Percentiles rank a stretch among this genome's conserved stretches.
Conservation (phyloP, 2,113 vertebrate genomes). For the Varanus salvator region DNA sequence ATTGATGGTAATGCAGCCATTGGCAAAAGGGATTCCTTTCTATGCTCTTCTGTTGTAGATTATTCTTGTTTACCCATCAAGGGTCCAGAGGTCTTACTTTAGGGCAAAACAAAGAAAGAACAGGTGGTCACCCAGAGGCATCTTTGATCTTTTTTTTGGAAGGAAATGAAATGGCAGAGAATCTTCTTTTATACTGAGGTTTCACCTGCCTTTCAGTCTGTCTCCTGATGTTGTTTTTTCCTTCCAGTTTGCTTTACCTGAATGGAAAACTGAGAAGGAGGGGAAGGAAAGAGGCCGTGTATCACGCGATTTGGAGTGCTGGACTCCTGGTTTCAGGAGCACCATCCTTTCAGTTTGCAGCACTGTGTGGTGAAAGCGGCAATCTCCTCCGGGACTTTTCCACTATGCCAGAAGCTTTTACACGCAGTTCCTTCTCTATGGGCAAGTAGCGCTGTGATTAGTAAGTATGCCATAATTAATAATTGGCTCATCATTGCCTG, state of each 20-base stretch:
- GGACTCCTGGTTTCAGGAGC: no score
- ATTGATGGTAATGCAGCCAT: slow-evolving; percentile 4
- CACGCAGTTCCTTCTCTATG: no score
- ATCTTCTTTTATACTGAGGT: background rate
- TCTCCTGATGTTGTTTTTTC: background rate
- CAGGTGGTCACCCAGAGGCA: background rate
- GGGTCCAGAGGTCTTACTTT: background rate
- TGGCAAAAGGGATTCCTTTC: background rate
- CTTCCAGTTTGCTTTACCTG: background rate
- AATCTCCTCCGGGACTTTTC: no score
- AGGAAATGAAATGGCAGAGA: background rate
- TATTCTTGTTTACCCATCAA: background rate
- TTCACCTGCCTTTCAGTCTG: no score
- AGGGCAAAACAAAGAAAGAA: background rate
- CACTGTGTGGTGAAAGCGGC: no score
- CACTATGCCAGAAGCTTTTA: no score
- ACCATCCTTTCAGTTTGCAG: no score
- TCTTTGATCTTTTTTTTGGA: background rate
- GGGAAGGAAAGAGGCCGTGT: no score
- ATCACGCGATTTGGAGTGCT: no score
- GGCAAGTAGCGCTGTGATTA: no score
- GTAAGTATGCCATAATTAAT: no score
- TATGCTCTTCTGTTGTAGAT: background rate
- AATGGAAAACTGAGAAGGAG: background rate
- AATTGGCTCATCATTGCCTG: no score